These are phyloP conservation scores for Ctenosaura bakeri DNA, from an alignment of 2,797 vertebrate genomes.

Conservation along the genomic window DNA sequence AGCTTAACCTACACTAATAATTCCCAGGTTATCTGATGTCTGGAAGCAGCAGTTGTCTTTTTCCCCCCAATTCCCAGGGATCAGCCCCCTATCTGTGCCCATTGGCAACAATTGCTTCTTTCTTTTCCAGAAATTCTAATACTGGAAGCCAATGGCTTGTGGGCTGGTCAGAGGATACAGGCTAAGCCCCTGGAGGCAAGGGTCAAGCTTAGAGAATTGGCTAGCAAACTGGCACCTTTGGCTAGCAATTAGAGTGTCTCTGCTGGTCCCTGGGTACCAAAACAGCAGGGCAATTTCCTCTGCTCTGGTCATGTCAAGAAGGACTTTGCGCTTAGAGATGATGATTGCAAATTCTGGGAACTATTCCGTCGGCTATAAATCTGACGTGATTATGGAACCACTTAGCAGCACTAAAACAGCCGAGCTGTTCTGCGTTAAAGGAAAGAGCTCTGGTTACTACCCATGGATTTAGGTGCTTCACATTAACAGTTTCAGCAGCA, in stretches of 20 bases:
- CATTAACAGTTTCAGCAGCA: background rate
- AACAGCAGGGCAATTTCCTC: background rate
- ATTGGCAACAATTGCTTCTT: too few relatives aligned
- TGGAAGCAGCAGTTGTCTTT: too few relatives aligned
- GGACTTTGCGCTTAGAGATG: background rate
- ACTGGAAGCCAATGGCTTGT: too few relatives aligned
- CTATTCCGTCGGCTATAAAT: slow-evolving; percentile 2
- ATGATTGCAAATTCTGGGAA: slow-evolving; percentile 6
- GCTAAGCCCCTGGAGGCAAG: too few relatives aligned
- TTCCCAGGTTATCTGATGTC: too few relatives aligned
- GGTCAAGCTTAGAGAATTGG: too few relatives aligned
- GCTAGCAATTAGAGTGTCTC: background rate
- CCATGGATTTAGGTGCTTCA: background rate
- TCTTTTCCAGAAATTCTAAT: too few relatives aligned
- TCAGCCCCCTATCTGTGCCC: too few relatives aligned
- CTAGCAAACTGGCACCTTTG: too few relatives aligned
- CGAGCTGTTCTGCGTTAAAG: background rate
- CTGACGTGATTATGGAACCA: slow-evolving; percentile 7
- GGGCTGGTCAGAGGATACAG: too few relatives aligned
- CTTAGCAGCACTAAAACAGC: slow-evolving; percentile 10
- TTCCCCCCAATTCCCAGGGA: too few relatives aligned
- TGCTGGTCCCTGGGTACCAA: background rate
- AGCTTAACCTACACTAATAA: too few relatives aligned
- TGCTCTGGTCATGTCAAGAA: background rate
- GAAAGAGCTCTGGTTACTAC: background rate